phyloP scores from a whole-genome alignment of 35 echinoderm and acorn worm genomes.

The Apostichopus japonicus region DNA sequence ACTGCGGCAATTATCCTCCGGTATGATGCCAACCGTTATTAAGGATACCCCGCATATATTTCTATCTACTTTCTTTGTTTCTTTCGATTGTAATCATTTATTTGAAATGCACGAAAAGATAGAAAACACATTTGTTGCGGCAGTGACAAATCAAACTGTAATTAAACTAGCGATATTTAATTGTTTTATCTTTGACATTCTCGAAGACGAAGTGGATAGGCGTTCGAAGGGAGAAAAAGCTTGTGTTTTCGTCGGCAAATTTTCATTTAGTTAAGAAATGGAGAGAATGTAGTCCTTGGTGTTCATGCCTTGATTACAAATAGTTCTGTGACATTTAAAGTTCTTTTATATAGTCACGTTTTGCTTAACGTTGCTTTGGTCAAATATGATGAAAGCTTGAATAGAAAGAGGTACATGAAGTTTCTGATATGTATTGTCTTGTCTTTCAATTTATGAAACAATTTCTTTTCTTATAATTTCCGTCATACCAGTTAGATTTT shows the following conservation, averaged over 20 bases:
- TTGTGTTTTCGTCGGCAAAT: not conserved
- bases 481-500: no score
- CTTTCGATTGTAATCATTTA: not conserved
- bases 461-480: no score
- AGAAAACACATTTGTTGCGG: not conserved
- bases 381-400: no score
- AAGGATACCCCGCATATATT: not conserved
- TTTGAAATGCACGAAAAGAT: not conserved
- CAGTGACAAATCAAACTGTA: not conserved
- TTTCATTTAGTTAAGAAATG: not conserved
- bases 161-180: not conserved
- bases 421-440: not conserved
- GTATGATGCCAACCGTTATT: not conserved
- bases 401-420: no score
- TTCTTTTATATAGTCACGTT: no score
- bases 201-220: not conserved
- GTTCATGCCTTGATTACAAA: not conserved
- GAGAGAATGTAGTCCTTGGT: not conserved
- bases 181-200: not conserved
- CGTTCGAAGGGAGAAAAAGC: not conserved
- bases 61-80: not conserved
- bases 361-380: no score
- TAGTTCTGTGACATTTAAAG: no score
- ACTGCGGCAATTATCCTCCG: not conserved
- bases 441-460: not conserved